phyloP scores from a whole-genome alignment of 23 tunicate species.

The Trididemnum clinides region DNA sequence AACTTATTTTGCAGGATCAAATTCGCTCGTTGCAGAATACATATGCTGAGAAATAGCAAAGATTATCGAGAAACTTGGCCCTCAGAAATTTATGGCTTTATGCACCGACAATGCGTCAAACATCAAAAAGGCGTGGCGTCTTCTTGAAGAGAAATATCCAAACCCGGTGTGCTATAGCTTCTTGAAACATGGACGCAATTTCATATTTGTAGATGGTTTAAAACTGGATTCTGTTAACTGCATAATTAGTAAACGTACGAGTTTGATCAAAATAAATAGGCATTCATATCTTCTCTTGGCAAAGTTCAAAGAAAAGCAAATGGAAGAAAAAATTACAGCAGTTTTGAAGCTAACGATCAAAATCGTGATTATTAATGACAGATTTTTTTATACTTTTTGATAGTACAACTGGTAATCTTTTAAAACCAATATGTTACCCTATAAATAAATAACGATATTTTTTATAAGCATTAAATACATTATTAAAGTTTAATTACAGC shows the following conservation, averaged over 20 bases:
- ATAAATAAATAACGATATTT: too few species aligned
- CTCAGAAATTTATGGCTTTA: neutral
- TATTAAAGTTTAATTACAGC: too few species aligned
- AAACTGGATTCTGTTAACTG: neutral
- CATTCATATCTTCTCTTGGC: neutral
- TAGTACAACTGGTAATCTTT: too few species aligned
- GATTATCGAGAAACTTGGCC: neutral
- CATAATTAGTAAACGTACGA: neutral
- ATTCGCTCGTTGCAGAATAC: neutral
- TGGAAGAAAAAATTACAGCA: neutral
- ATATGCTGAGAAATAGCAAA: neutral
- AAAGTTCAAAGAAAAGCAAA: neutral
- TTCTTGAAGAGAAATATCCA: neutral
- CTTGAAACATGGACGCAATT: neutral
- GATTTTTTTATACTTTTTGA: too few species aligned
- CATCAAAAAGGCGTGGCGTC: neutral
- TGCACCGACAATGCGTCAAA: constrained; percentile 1
- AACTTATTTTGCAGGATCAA: neutral
- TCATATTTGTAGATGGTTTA: neutral
- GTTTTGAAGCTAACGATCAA: neutral
- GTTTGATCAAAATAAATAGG: neutral
- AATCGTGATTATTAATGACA: too few species aligned
- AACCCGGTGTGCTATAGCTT: neutral
- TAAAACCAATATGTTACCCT: too few species aligned
- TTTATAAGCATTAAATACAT: too few species aligned